phyloP scores from a whole-genome alignment of 2,797 vertebrate species.

The Spheniscus humboldti region DNA sequence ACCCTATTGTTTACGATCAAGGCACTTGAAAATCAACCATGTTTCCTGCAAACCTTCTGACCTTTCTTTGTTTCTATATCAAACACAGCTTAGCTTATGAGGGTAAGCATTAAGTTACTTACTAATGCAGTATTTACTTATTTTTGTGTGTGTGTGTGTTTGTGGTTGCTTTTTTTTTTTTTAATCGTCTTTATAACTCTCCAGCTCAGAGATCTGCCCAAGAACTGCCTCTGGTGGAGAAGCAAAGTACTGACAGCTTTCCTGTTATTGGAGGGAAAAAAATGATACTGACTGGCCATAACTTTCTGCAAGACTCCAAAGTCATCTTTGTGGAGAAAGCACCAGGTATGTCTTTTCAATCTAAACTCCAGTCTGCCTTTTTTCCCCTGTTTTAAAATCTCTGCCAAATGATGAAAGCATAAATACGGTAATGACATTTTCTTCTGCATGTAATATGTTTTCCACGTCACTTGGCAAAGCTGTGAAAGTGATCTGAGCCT shows the following conservation, averaged over 20 bases:
- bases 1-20: neutral
- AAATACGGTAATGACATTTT: neutral
- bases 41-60: neutral
- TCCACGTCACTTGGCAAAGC: neutral
- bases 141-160: neutral
- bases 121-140: neutral
- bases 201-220: slow-evolving; percentile 96
- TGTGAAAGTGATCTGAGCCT: neutral
- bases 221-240: slow-evolving; percentile 97
- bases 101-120: neutral
- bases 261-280: slow-evolving; percentile 87
- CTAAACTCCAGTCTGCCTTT: neutral
- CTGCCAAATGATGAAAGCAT: neutral
- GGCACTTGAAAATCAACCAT: neutral
- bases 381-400: neutral
- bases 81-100: neutral
- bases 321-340: slow-evolving; percentile 98
- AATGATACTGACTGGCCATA: slow-evolving; percentile 92
- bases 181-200: neutral
- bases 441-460: neutral
- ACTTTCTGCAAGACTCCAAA: slow-evolving; percentile 97
- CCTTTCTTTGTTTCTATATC: neutral
- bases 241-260: slow-evolving; percentile 90
- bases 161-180: neutral
- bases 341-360: slow-evolving; percentile 82